phyloP scores from a whole-genome alignment of 2,113 vertebrate genomes.

The Pluvianellus socialis region DNA sequence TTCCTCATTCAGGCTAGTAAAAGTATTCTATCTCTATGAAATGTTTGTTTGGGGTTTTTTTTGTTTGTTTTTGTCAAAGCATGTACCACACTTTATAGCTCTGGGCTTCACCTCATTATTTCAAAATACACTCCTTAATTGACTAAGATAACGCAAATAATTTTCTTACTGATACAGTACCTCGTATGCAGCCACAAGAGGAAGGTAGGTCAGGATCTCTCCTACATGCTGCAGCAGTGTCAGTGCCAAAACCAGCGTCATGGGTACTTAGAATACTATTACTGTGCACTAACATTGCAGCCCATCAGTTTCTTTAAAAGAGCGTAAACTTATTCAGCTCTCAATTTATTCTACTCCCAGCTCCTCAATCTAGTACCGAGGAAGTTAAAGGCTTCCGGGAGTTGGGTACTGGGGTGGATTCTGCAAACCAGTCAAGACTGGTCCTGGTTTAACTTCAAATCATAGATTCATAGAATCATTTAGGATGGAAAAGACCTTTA shows the following conservation, averaged over 20 bases:
- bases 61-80: not conserved
- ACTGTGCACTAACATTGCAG: not conserved
- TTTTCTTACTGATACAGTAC: not conserved
- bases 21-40: not conserved
- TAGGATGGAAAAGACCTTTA: too few relatives aligned
- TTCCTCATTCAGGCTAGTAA: not conserved
- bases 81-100: not conserved
- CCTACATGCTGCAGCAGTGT: accelerated
- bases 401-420: not conserved
- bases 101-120: not conserved
- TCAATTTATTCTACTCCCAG: not conserved
- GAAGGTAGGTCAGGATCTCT: not conserved
- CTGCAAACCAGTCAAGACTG: not conserved
- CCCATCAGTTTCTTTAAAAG: not conserved
- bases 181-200: not conserved
- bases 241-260: not conserved
- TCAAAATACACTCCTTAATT: not conserved
- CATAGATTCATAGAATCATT: too few relatives aligned
- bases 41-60: not conserved
- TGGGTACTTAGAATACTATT: not conserved
- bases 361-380: not conserved
- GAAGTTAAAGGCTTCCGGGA: not conserved
- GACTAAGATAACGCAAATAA: not conserved
- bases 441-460: not conserved
- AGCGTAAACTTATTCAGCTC: accelerated